Base-by-base conservation (phyloP, 2,113 vertebrate genomes). In the Falco punctatus region DNA sequence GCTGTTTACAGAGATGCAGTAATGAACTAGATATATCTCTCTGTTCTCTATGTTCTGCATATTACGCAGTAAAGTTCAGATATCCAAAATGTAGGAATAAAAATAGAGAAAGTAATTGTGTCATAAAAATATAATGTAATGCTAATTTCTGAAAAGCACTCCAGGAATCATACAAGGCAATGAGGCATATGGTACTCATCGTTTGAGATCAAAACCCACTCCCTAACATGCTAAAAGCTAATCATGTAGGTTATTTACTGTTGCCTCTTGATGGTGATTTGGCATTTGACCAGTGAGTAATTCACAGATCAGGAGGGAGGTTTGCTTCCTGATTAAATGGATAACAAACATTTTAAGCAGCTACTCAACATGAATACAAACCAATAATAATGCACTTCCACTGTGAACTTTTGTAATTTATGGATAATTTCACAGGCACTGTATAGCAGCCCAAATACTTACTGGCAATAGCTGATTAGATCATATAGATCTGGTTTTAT, bases 271-370 rank as follows among this genome's bases (percentile, higher is more conserved):
- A 73, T 80, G 40, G 62, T 79, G 44, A 93, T 94, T 94, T 96
- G 94, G 81, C 82, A 82, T 96, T 86, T 95, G 82, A 94, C 79
- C 79, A 95, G 59, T 82, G 86, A 80, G 62, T 82, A 95, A 94
- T 94, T 90, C 85, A 69, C 16, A 23, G 74, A 80, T 80, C 79
- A 90, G 66, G 70, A 95, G 79, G 79, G 85, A 88, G 70, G 11
- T 93, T 88, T 95, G 52, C 62, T 93, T 96, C 87, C 84, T 88
- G 44, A 94, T 95, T 94, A 92, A 82, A 89, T 58, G 72, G 69
- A 91, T 90, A 84, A 80, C 67, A 95, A 86, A 93, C 75, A 81
- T 92, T 92, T 92, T 75, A 92, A 90, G 55, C 80, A 92, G 83
- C 86, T 51, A 55, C 42, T 94, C 67, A 88, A 73, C 75, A 70